Evolutionary conservation across 2,797 vertebrate species (phyloP).

Genomic region (Pantherophis alleghaniensis): DNA sequence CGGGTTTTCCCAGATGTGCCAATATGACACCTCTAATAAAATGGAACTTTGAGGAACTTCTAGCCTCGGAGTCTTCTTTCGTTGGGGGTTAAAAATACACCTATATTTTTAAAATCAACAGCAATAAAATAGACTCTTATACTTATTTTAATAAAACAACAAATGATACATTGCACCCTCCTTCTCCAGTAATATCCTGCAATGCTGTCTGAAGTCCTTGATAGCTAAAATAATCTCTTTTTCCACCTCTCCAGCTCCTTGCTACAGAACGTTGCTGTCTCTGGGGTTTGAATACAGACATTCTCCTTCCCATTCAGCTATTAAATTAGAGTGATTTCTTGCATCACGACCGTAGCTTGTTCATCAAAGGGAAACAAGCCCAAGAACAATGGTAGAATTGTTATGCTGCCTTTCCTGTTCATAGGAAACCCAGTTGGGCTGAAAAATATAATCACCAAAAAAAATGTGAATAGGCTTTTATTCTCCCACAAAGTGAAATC

Average conservation of each 20-base stretch:
- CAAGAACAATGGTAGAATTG: slow-evolving; percentile 11
- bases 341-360: not conserved
- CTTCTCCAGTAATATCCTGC: not conserved
- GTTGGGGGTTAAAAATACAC: not conserved
- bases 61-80: no score
- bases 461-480: slow-evolving; percentile 10
- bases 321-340: slow-evolving; percentile 15
- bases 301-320: not conserved
- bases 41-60: no score
- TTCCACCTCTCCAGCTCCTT: not conserved
- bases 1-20: no score
- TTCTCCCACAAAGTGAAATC: not conserved
- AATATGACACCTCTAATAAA: no score
- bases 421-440: not conserved
- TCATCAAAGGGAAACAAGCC: slow-evolving; percentile 1
- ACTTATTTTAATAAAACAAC: not conserved
- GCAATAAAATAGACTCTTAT: not conserved
- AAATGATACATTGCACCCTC: not conserved
- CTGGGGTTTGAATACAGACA: not conserved
- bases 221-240: not conserved
- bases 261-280: not conserved
- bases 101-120: not conserved
- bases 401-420: not conserved
- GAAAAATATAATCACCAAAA: slow-evolving; percentile 6
- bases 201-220: not conserved